phyloP scores from a whole-genome alignment of 2,888 invertebrate genomes.

The Dicycla oo region DNA sequence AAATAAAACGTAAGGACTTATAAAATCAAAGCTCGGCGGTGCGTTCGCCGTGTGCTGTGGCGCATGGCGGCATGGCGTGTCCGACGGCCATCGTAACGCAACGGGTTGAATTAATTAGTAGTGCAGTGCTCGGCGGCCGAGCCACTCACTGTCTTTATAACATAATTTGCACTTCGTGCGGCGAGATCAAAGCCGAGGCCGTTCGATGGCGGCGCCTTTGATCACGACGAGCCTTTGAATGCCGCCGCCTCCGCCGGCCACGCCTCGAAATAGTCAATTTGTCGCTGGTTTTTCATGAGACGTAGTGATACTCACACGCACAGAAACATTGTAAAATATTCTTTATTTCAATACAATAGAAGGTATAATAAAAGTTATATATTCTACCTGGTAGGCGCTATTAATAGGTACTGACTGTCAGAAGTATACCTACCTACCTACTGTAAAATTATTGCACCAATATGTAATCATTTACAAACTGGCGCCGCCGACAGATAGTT shows the following conservation, averaged over 20 bases:
- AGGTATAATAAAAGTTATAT: conserved; percentile 4
- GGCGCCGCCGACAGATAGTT: conserved; percentile 1
- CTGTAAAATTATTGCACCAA: neutral
- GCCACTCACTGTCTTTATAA: conserved; percentile 90
- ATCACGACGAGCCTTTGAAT: conserved; percentile 88
- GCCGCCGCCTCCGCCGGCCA: conserved; percentile 86
- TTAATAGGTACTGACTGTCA: neutral
- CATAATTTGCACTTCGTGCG: conserved; percentile 91
- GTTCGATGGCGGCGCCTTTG: conserved; percentile 89
- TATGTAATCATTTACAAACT: neutral
- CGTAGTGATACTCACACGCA: conserved; percentile 54
- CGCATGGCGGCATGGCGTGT: conserved; percentile 56
- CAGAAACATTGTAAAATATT: conserved; percentile 19
- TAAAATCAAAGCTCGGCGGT: conserved; percentile 53
- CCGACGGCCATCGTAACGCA: conserved; percentile 67
- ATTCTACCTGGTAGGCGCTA: neutral
- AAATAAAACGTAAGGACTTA: conserved; percentile 46
- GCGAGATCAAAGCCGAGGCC: conserved; percentile 88
- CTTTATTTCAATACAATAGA: conserved; percentile 8
- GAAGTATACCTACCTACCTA: neutral
- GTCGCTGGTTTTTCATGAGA: conserved; percentile 81
- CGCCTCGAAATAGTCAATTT: conserved; percentile 89
- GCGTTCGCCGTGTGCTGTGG: conserved; percentile 41
- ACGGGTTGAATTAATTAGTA: conserved; percentile 88
- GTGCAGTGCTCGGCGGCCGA: conserved; percentile 83